Base-by-base conservation (phyloP, 1,140 invertebrate genomes). In the Drosophila jambulina region DNA sequence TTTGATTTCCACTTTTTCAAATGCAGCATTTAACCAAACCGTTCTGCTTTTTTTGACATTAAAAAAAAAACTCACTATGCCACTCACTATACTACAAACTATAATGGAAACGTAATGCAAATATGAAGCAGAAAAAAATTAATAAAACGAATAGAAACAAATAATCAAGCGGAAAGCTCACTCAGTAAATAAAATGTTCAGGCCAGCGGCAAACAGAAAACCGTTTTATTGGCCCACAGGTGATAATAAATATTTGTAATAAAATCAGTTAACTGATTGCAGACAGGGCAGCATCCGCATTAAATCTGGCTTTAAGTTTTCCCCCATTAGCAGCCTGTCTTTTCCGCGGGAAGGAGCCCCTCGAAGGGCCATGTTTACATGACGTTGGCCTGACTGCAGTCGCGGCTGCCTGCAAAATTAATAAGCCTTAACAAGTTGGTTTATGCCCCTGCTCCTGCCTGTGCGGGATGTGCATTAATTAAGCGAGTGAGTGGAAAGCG, bases 361-460 rank as follows among this genome's bases (percentile, higher is more conserved):
- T 38, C 25, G 25, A 46, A 72, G 38, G 43, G 12, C 34, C 54
- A 38, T 74, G 68, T 72, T 70, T 70, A 68, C 67, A 70, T 72
- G 65, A 61, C 29, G 57, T 36, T 65, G 63, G 29, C 63, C 32
- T 36, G 57, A 49, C 64, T 68, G 69, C 69, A 70, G 40, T 42
- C 65, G 65, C 65, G 65, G 67, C 54, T 72, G 54, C 68, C 27
- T 74, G 68, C 54, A 74, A 74, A 74, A 60, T 74, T 74, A 74
- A 74, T 74, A 74, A 74, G 70, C 54, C 70, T 36, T 74, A 74
- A 74, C 54, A 69, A 69, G 67, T 72, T 74, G 70, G 67, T 45
- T 70, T 69, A 45, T 59, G 53, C 36, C 32, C 34, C 62, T 32
- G 53, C 53, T 46, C 62, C 40, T 32, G 29, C 68, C 36, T 42